Evolutionary conservation across 2,797 vertebrate genomes (phyloP), one percentile per base, ranked within the genome.

Genomic region (Pipistrellus kuhlii): DNA sequence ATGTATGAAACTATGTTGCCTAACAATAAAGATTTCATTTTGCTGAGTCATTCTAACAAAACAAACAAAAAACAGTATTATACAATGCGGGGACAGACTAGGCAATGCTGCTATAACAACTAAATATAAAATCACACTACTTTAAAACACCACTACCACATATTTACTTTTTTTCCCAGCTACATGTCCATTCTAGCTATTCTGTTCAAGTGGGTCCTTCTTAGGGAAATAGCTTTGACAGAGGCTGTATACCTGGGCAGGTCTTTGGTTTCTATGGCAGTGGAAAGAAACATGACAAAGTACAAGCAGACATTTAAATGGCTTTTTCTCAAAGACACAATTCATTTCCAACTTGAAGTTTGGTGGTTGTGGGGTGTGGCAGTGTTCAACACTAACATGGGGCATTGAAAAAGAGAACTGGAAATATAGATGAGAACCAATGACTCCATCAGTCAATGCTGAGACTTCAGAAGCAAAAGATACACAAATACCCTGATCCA

Each of bases 1-100:
- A 97, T 97, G 98, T 98, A 98, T 99, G 98, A 98, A 98, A 99
- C 98, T 93, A 97, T 98, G 98, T 99, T 99, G 99, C 99, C 99
- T 99, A 99, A 30, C 25, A 62, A 62, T 62, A 62, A 62, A 62
- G 2, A 30, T 62, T 62, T 99, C 99, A 99, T 99, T 99, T 99
- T 99, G 99, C 97, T 95, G 96, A 98, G 97, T 98, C 98, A 96
- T 98, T 98, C 97, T 98, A 98, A 98, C 97, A 97, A 59, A 62
- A 27, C 4, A 59, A 59, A 59, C 23, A 59, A 59, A 57, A 59
- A 27, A 59, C 55, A 59, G 25, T 55, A 8, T 77, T 51, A 21
- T n/a, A 32, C 30, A 5, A 66, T 25, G 53, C 87, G 18, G 77
- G 48, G 32, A 2, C 21, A 95, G 20, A 8, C 11, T 55, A 30